Base-by-base conservation (phyloP, 53 echinoderm and acorn worm species). In the Temnopleurus reevesii region DNA sequence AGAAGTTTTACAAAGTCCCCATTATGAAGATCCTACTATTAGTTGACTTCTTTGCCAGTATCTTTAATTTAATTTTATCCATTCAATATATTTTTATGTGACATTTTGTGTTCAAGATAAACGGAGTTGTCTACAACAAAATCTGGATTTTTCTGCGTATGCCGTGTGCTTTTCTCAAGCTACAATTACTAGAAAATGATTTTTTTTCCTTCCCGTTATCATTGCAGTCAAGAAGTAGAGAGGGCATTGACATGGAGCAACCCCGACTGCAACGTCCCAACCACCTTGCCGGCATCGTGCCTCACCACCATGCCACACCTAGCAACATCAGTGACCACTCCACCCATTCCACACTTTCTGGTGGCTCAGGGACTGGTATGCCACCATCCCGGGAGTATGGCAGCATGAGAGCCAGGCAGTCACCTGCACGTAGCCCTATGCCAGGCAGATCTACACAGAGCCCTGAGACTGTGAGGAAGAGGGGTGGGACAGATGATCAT, bases 241-340 rank as follows among this genome's bases (percentile, higher is more conserved):
- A 89, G 79, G 86, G 81, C 36, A 54, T 87, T 8, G 88, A 87
- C 71, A 45, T 87, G 65, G 58, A 84, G 81, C 21, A 90, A 90
- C 47, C 89, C 59, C 2, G 89, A 44, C 46, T 87, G 9, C 88
- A 87, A 36, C 88, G 88, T 71, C 88, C 88, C 53, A 87, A 23
- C 88, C 94, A 92, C 53, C 88, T 94, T 19, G 82, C 91, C 0
- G 90, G 91, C 81, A 91, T 91, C 53, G 77, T 90, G 27, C 90
- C 88, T 45, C 91, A 90, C 8, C 93, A 91, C 33, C 76, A 92
- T 13, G 90, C 91, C 15, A 97, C 95, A 29, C 95, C 82, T 31
- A 95, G 95, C 19, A 97, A 95, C 64, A 89, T 95, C 44, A 95
- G 95, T 59, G 97, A 97, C 28, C 92, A 93, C 84, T 97, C 97